Evolutionary conservation across 2,797 vertebrate genomes (phyloP), one percentile per base, ranked within the genome.

Genomic region (Saxicola maurus): DNA sequence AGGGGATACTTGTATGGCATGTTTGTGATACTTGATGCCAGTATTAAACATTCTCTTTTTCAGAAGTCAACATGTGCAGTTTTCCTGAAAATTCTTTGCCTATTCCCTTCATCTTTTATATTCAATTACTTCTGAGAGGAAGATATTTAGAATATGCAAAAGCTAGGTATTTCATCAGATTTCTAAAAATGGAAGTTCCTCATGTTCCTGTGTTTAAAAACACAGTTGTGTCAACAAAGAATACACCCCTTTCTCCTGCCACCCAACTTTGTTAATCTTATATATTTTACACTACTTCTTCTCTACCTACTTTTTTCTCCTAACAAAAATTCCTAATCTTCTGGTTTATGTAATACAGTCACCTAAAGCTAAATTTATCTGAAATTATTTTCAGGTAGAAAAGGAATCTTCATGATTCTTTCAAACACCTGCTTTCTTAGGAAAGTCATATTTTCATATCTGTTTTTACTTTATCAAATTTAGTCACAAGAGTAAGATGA

Each of bases 11-110:
- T 42, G 43, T 64, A 85, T 49, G 67, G 52, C 62, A 37, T 74
- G 49, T 87, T 83, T 87, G 69, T 52, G 56, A 80, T 66, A 87
- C 42, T 55, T 88, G 91, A 89, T 3, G 57, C 60, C 60, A 82
- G 57, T 74, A 85, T 46, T 87, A 90, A 67, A 79, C 37, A 59
- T 42, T 49, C 11, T 83, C 49, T 83, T 86, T 69, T 87, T 78
- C 45, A 88, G 46, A 95, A 92, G 73, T 89, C 57, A 71, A 48
- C 38, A 89, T 68, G 12, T 74, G 33, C 43, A 71, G 17, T 76
- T 87, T 84, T 85, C 65, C 45, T 17, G 17, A 10, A 53, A 52
- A 66, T 55, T 73, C 42, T 72, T 81, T 76, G 31, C 31, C 24
- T 74, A 45, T 57, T 79, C 18, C 12, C 17, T 87, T 89, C 73